A percentile compares a stretch with the other conserved stretches of the same genome.
Evolutionary conservation across 2,113 vertebrate species (phyloP).

Genomic region (Anarhynchus alexandrinus): DNA sequence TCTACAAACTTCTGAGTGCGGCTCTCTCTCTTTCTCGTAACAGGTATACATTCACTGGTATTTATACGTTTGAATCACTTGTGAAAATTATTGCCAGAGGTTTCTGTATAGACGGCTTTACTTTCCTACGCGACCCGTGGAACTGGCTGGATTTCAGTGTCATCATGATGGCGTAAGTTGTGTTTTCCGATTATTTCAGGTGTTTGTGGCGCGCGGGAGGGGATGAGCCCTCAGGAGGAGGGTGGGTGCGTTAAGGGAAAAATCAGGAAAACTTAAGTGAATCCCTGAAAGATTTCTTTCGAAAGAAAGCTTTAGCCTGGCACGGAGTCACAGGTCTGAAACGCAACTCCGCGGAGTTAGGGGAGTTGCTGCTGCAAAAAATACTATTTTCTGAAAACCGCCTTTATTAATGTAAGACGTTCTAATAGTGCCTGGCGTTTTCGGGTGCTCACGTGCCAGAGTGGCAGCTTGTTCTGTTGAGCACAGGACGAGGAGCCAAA

Average conservation of each 20-base stretch:
- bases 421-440: neutral
- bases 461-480: neutral
- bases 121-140: constrained; percentile 95
- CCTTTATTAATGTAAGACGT: neutral
- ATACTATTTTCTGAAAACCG: rapidly evolving
- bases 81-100: constrained; percentile 97
- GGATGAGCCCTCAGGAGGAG: neutral
- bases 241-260: neutral
- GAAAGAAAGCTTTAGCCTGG: neutral
- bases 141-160: constrained; percentile 99
- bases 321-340: neutral
- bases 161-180: constrained; percentile 98
- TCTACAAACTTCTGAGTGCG: rapidly evolving
- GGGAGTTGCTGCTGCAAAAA: neutral
- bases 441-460: neutral
- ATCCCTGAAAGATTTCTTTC: neutral
- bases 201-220: rapidly evolving
- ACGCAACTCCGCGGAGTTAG: rapidly evolving
- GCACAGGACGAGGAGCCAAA: neutral
- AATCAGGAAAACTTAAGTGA: neutral
- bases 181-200: neutral
- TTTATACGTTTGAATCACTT: constrained; percentile 97
- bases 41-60: constrained; percentile 98
- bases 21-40: neutral
- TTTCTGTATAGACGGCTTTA: constrained; percentile 95